phyloP scores from a whole-genome alignment of 2,113 vertebrate species.

The Zapornia atra region DNA sequence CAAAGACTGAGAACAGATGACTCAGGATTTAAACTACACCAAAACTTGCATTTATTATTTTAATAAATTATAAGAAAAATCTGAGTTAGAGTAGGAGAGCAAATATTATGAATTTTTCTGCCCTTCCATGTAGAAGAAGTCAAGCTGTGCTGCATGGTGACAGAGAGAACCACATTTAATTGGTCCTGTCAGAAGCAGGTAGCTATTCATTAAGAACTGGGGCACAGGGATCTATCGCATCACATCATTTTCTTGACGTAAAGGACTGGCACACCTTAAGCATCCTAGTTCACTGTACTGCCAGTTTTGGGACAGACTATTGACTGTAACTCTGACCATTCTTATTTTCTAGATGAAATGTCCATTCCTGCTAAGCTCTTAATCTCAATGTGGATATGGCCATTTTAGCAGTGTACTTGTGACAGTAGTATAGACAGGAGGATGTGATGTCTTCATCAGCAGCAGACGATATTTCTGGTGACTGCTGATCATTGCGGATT shows the following conservation, averaged over 20 bases:
- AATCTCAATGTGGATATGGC: constrained; percentile 44
- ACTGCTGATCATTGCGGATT: neutral
- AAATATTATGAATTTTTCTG: neutral
- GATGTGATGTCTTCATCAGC: constrained; percentile 53
- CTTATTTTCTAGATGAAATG: constrained; percentile 57
- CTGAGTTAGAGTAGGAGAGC: neutral
- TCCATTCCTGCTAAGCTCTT: constrained; percentile 47
- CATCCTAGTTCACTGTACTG: neutral
- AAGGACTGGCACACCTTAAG: neutral
- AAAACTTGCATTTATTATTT: neutral
- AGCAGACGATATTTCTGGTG: constrained; percentile 10
- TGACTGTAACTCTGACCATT: constrained; percentile 7
- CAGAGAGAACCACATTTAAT: neutral
- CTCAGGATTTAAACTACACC: neutral
- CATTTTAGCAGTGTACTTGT: constrained; percentile 2
- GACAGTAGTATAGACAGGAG: constrained; percentile 33
- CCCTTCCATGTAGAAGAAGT: neutral
- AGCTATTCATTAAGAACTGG: neutral
- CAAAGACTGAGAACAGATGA: neutral
- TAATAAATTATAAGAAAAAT: neutral
- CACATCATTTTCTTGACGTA: neutral
- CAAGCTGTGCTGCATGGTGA: neutral
- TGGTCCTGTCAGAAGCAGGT: neutral
- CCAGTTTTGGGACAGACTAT: constrained; percentile 3
- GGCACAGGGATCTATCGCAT: neutral